Base-by-base conservation (phyloP, 2,797 vertebrate genomes). In the Tenualosa ilisha region DNA sequence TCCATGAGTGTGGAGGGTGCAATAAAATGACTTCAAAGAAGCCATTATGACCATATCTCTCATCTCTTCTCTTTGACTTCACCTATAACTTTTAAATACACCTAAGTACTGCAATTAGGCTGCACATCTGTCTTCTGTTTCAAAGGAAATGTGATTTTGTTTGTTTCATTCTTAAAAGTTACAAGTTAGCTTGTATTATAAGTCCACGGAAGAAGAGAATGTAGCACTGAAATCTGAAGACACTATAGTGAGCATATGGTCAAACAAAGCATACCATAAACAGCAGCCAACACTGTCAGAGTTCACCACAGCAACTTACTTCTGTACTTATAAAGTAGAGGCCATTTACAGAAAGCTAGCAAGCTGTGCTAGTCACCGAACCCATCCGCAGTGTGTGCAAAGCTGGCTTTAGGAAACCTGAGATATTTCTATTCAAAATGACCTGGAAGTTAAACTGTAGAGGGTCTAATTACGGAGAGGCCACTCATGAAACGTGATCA, bases 381-480 rank as follows among this genome's bases (percentile, higher is more conserved):
- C 20, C 37, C 17, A 20, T 6, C 37, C 72, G 22, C 17, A 46
- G 37, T 46, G 5, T 37, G 72, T 46, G 26, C 20, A 24, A 79
- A 75, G 31, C 31, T 40, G 68, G 13, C 68, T 22, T 4, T 17
- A 8, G 72, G 72, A 79, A 90, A 91, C 82, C 24, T 22, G 89
- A 93, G 90, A 87, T 22, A 46, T 37, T 26, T 1, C 1, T 24
- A 53, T 51, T 82, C 65, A 88, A 40, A 81, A 49, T 83, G 81
- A 89, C 87, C 88, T 86, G 49, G 54, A 85, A 56, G 54, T 68
- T 91, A 83, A 87, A 89, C 87, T 82, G 87, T 63, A 83, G 84
- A 85, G 40, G 85, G 88, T 93, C 88, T 81, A 7, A 84, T 94
- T 90, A 88, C 92, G 26, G 82, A 82, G 72, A 89, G 81, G 85